These are phyloP conservation scores for Pontoporia blainvillei DNA, from an alignment of 2,113 vertebrate species.

Conservation along the genomic window DNA sequence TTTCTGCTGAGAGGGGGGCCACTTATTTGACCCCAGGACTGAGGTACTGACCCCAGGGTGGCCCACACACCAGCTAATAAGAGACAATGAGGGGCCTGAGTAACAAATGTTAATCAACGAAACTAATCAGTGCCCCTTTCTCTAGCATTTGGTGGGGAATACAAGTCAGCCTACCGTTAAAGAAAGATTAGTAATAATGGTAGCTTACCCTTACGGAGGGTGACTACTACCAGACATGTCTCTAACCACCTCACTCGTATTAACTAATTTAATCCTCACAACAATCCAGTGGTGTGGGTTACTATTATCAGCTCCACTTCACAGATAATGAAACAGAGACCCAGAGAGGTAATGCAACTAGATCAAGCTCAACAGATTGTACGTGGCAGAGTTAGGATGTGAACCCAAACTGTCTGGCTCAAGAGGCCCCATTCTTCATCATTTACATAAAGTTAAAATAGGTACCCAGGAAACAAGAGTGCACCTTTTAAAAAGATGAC, in stretches of 20 bases:
- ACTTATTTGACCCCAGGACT: rapidly evolving
- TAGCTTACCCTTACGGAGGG: rapidly evolving
- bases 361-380: neutral
- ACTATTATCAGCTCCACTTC: rapidly evolving
- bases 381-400: too few species aligned
- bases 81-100: neutral
- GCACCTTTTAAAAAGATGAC: neutral
- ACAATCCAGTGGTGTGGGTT: rapidly evolving
- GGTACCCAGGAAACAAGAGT: too few species aligned
- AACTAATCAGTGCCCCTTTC: neutral
- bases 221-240: neutral
- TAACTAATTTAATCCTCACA: neutral
- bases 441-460: neutral
- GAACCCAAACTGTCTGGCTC: too few species aligned
- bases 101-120: neutral
- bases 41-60: neutral
- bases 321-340: neutral
- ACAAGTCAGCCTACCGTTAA: neutral
- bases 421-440: too few species aligned
- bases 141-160: neutral
- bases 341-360: rapidly evolving
- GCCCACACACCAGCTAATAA: too few species aligned
- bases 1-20: neutral
- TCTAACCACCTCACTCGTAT: rapidly evolving
- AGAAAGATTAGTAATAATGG: rapidly evolving